These are phyloP conservation scores for Brachionus manjavacas DNA, from an alignment of 1,140 invertebrate species.

Conservation along the genomic window DNA sequence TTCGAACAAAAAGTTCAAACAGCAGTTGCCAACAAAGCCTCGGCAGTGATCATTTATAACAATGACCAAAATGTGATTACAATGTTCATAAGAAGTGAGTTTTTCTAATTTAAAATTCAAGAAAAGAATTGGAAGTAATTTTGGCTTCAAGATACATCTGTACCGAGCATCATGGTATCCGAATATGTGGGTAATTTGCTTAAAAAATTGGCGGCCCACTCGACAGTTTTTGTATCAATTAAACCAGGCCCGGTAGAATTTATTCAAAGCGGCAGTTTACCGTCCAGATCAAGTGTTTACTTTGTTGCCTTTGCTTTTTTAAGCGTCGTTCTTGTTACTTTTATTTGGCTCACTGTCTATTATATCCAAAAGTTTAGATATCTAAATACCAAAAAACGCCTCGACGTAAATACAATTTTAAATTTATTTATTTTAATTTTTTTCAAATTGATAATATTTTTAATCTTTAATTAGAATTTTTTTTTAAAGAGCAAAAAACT, in stretches of 20 bases:
- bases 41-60: not conserved
- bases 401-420: conserved; percentile 8
- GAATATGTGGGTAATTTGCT: conserved; percentile 8
- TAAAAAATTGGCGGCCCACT: not conserved
- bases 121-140: not conserved
- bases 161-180: conserved; percentile 17
- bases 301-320: conserved; percentile 34
- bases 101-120: not conserved
- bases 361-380: conserved; percentile 37
- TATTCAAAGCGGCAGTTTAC: not conserved
- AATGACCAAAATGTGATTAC: conserved; percentile 16
- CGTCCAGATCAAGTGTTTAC: conserved; percentile 25
- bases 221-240: not conserved
- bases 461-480: no score
- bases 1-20: conserved; percentile 25
- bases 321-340: conserved; percentile 21
- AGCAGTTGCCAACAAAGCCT: not conserved
- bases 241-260: not conserved
- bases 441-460: no score
- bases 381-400: not conserved
- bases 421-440: no score
- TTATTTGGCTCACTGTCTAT: conserved; percentile 29
- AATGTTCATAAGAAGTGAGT: conserved; percentile 20
- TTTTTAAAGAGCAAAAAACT: no score
- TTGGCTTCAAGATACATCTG: not conserved